A percentile compares a stretch with the other conserved stretches of the same genome.
These are phyloP conservation scores for Phodopus roborovskii DNA, from an alignment of 2,113 vertebrate species.

Conservation along the genomic window DNA sequence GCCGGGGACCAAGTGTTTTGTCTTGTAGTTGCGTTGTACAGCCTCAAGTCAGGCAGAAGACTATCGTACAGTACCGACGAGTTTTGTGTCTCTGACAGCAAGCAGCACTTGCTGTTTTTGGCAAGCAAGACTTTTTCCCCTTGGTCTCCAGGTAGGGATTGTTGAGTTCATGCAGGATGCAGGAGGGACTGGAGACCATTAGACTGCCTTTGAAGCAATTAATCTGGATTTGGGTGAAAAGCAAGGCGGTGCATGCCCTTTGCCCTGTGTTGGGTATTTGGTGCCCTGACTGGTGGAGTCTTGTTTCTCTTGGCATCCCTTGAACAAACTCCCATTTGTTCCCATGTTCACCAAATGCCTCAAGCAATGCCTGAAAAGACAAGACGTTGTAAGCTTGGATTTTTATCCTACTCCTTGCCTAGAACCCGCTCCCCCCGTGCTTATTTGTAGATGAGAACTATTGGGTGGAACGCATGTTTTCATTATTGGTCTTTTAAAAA, in stretches of 20 bases:
- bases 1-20: constrained; percentile 3
- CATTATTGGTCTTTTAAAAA: constrained; percentile 29
- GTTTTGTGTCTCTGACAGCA: constrained; percentile 58
- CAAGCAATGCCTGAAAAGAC: constrained; percentile 18
- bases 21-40: constrained; percentile 10
- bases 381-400: constrained; percentile 6
- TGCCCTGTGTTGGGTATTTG: constrained; percentile 64
- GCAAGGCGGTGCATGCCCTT: constrained; percentile 68
- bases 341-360: not conserved
- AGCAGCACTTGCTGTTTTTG: constrained; percentile 20
- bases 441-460: not conserved
- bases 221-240: constrained; percentile 41
- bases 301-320: constrained; percentile 76
- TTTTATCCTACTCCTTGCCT: not conserved
- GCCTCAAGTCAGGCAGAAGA: constrained; percentile 28
- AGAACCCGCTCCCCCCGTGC: not conserved
- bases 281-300: constrained; percentile 67
- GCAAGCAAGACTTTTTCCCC: constrained; percentile 36
- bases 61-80: not conserved
- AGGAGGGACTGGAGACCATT: constrained; percentile 12
- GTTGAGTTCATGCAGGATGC: constrained; percentile 52
- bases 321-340: constrained; percentile 49
- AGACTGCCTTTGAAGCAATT: constrained; percentile 40
- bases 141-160: constrained; percentile 4
- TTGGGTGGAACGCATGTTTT: not conserved